Conservation (phyloP, 2,888 invertebrate species). For the Ischnura elegans region DNA sequence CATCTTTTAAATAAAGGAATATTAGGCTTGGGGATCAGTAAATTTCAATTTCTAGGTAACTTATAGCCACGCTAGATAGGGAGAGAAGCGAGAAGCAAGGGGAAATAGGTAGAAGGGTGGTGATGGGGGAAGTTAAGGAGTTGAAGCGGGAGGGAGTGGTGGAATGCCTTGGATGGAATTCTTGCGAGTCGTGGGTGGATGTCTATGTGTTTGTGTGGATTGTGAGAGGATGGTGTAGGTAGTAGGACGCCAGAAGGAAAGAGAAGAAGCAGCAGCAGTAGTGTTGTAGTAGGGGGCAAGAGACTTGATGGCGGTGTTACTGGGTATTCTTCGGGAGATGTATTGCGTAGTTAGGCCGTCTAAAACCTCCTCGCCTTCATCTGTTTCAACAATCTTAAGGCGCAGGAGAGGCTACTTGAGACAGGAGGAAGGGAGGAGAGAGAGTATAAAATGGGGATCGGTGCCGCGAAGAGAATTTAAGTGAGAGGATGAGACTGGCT, state of each 20-base stretch:
- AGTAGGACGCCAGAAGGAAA: neutral
- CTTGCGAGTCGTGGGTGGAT: constrained; percentile 29
- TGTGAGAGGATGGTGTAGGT: neutral
- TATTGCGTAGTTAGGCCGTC: constrained; percentile 53
- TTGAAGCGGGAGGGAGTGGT: neutral
- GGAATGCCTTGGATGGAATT: constrained; percentile 37
- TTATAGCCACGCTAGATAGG: too few relatives aligned
- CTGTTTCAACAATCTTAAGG: constrained; percentile 54
- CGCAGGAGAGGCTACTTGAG: neutral
- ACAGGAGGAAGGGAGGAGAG: too few relatives aligned
- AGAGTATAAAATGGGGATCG: neutral
- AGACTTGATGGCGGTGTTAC: constrained; percentile 18
- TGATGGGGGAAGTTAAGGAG: neutral
- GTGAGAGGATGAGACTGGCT: neutral
- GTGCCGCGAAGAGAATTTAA: neutral
- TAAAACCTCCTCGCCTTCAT: constrained; percentile 34
- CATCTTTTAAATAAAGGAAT: too few relatives aligned
- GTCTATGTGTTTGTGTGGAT: neutral
- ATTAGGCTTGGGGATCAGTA: too few relatives aligned
- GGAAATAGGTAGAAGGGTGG: neutral
- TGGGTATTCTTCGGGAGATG: constrained; percentile 43
- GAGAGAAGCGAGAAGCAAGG: neutral
- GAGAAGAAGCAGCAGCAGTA: too few relatives aligned
- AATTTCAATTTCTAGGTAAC: too few relatives aligned
- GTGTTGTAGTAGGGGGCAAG: neutral